phyloP scores from a whole-genome alignment of 35 echinoderm and acorn worm genomes.

The Patiria miniata region DNA sequence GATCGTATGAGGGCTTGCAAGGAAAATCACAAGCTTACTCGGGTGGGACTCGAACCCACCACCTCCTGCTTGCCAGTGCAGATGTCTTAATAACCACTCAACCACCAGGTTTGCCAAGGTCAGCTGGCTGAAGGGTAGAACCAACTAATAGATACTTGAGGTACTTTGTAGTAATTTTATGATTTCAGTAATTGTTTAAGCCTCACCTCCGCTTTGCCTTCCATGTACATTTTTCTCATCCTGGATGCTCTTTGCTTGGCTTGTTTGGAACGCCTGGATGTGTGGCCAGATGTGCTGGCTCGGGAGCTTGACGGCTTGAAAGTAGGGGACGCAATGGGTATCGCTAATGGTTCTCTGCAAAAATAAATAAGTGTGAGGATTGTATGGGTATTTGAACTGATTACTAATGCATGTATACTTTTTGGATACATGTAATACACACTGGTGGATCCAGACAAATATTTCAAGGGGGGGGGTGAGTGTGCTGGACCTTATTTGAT shows the following conservation, averaged over 20 bases:
- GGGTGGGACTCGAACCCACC: no score
- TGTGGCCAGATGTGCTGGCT: constrained; percentile 61
- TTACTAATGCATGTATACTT: not conserved
- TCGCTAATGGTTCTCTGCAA: constrained; percentile 21
- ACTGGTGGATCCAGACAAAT: no score
- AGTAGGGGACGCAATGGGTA: constrained; percentile 47
- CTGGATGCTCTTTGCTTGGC: constrained; percentile 71
- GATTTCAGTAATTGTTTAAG: no score
- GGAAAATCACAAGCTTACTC: no score
- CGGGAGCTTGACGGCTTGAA: constrained; percentile 30
- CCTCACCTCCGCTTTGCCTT: not conserved
- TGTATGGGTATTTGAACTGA: constrained; percentile 57
- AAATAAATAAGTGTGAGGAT: not conserved
- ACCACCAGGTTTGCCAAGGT: no score
- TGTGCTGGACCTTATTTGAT: no score
- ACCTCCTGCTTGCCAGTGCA: no score
- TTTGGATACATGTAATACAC: not conserved
- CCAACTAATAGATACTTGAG: no score
- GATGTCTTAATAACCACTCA: no score
- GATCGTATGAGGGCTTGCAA: not conserved
- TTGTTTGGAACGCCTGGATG: constrained; percentile 80
- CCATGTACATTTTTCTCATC: constrained; percentile 88
- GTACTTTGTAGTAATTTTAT: no score
- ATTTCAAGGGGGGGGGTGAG: no score
- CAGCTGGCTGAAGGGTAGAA: no score